Base-by-base conservation (phyloP, 2,797 vertebrate species). In the Melanotaenia parkinsoni region DNA sequence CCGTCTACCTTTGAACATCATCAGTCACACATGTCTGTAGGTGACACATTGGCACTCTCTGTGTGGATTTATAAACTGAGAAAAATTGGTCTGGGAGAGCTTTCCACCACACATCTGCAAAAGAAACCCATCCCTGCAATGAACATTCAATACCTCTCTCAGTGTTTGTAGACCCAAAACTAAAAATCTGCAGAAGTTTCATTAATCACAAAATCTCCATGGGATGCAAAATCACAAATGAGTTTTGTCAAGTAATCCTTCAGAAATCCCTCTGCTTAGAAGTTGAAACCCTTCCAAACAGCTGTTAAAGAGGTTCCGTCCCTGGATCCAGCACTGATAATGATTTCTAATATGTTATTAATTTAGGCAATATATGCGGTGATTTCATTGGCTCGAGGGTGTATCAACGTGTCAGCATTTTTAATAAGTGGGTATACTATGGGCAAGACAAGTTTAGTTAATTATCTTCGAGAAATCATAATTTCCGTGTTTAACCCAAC, bases 151-250 rank as follows among this genome's bases (percentile, higher is more conserved):
- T 20, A 30, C 66, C 47, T 6, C 56, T 35, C 45, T 0, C 35
- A 67, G 57, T 5, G n/a, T 73, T 78, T 72, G n/a, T 28, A 66
- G 59, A 65, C 58, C 50, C 72, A 59, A 68, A 56, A 64, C 66
- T 57, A 32, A 57, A 57, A 13, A 20, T n/a, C 20, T 22, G 20
- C n/a, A 50, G 61, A 79, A 71, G 83, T 62, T 60, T 26, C 59
- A 43, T 40, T 14, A n/a, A 24, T 24, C 11, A 56, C 5, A 28
- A 56, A 56, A 56, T 26, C 28, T 84, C 66, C 12, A 2, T 57
- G 51, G 79, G 73, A 74, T 76, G 30, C 51, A 63, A 83, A 83
- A 77, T 61, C 60, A 72, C 63, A 78, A 71, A 79, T 73, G 61
- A 53, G 22, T 74, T 80, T 83, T 54, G 73, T 63, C 61, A 58